Base-by-base conservation (phyloP, 2,113 vertebrate genomes). In the Narcine bancroftii region DNA sequence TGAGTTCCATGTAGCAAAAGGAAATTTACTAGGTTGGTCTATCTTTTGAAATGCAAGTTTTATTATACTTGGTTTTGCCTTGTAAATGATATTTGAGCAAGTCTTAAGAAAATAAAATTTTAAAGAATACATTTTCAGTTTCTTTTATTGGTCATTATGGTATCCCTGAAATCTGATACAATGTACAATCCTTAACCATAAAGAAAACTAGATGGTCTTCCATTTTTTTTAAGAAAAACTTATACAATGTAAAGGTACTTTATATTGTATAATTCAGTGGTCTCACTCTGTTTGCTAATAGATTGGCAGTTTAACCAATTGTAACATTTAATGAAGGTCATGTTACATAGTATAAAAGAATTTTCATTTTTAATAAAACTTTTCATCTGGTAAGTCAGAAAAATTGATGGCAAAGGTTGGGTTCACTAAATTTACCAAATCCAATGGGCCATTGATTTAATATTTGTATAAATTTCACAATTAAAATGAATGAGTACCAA, bases 1-100 rank as follows among this genome's bases (percentile, higher is more conserved):
- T 0, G 97, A 98, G 92, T 96, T 99, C 93, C 99, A 99, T 10
- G 97, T 99, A 77, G 97, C 98, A 79, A 97, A 97, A 9, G 98
- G 99, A 92, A 97, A 95, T 83, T 97, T 99, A 33, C 63, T 98
- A 87, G 98, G 98, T 99, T 93, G 60, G 97, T 94, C 33, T 69
- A 39, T 13, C 45, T 87, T 83, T 69, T 45, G 36, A 89, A 65
- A 39, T 89, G 26, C 36, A 63, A 60, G 10, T 69, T 66, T 91
- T 91, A 29, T 39, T 91, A 15, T 17, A n/a, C 42, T 26, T 45
- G 24, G 7, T 36, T 56, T 63, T 63, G 53, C 4, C 19, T 89
- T 39, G n/a, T 39, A n/a, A 17, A 11, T 39, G 33, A 63, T 13
- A 87, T 87, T 36, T 87, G 9, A n/a, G 72, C 29, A 29, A 75